Percentiles rank a stretch among this genome's conserved stretches.
Evolutionary conservation across 2,113 vertebrate genomes (phyloP).

Genomic region (Notothenia coriiceps): DNA sequence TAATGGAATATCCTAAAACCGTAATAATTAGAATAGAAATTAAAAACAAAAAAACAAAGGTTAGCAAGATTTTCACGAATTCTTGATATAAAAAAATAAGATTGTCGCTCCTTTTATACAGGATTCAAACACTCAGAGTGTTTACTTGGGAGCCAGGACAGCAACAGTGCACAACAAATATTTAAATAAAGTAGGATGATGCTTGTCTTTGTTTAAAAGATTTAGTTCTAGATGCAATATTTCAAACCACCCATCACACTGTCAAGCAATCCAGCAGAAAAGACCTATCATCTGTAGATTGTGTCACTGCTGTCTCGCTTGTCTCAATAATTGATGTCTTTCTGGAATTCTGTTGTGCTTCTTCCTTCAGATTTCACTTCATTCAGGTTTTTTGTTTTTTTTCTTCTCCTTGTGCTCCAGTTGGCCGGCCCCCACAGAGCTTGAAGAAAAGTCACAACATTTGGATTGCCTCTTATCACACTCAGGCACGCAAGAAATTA

Average conservation of each 20-base stretch:
- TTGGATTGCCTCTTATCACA: constrained; percentile 68
- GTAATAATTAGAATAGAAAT: too few species aligned
- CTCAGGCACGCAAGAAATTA: constrained; percentile 68
- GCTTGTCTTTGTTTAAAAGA: constrained; percentile 35
- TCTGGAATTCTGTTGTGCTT: constrained; percentile 37
- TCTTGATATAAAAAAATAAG: not conserved
- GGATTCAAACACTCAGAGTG: not conserved
- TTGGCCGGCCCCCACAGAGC: constrained; percentile 50
- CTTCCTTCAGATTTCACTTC: constrained; percentile 37
- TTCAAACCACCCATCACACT: constrained; percentile 13
- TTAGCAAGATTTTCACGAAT: not conserved
- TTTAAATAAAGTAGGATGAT: not conserved
- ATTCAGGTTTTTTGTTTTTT: not conserved
- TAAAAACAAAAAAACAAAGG: too few species aligned
- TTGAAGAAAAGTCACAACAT: constrained; percentile 68
- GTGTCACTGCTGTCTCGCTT: constrained; percentile 34
- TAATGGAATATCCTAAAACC: too few species aligned
- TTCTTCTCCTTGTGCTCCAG: constrained; percentile 27
- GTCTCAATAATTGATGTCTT: constrained; percentile 67
- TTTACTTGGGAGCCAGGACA: not conserved
- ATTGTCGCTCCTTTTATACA: not conserved
- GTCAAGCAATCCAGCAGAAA: not conserved
- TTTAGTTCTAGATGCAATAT: constrained; percentile 16
- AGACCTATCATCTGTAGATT: constrained; percentile 18
- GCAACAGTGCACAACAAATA: not conserved